Base-by-base conservation (phyloP, 1,140 invertebrate species). In the Popillia japonica region DNA sequence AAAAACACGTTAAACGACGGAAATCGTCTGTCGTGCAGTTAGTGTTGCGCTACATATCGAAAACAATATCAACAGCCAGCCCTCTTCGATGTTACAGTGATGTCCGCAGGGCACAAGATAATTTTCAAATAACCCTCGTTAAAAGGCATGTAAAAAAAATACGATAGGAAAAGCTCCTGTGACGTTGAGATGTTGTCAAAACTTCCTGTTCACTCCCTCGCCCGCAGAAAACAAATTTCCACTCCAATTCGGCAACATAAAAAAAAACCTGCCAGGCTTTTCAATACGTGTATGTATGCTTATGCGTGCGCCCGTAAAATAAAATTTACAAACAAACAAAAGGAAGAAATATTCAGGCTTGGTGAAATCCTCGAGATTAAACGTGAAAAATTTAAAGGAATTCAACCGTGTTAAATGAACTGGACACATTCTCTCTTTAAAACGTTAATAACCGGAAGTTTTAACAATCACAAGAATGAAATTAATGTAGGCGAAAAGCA, bases 131-230 rank as follows among this genome's bases (percentile, higher is more conserved):
- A 48, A 48, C 6, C 44, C 44, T 48, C 44, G 11, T 48, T 48
- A 48, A 48, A 11, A n/a, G 44, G 44, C 44, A 48, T 48, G 44
- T n/a, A 48, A 48, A 48, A n/a, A n/a, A 48, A 48, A 48, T 48
- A n/a, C 11, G 11, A 10, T 48, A 48, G 8, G 11, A 11, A 48
- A 48, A 48, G 44, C 17, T 48, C 44, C 44, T 9, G 44, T 48
- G 44, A 48, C 44, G 44, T 48, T 0, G 44, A 48, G 44, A 48
- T 48, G 44, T 48, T 48, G 44, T 48, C 44, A 48, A 48, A 48
- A 48, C 44, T 48, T 48, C 44, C 44, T 14, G 3, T 10, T 14
- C 7, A 14, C 44, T 48, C 44, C 44, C 44, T 48, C 44, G 11
- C 44, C 41, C 41, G 41, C 10, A 42, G 10, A 7, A 48, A 48